Percentiles rank a stretch among this genome's conserved stretches.
Evolutionary conservation across 2,888 invertebrate genomes (phyloP).

Genomic region (Torymus texanus): DNA sequence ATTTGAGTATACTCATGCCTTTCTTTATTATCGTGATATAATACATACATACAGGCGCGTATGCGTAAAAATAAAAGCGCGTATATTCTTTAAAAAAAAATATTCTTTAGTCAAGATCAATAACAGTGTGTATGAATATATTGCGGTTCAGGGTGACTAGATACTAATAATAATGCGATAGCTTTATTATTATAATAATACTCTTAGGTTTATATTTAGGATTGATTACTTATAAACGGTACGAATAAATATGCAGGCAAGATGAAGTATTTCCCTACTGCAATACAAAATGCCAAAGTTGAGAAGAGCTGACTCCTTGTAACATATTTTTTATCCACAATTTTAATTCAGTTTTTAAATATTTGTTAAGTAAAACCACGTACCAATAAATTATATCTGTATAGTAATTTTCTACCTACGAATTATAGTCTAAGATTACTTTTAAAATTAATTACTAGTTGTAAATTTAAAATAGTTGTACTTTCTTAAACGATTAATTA

Average conservation of each 20-base stretch:
- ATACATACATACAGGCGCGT: conserved; percentile 56
- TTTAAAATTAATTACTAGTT: conserved; percentile 56
- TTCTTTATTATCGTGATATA: conserved; percentile 53
- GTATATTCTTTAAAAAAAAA: conserved; percentile 60
- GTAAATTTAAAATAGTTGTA: conserved; percentile 53
- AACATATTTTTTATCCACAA: conserved; percentile 61
- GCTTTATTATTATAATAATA: conserved; percentile 60
- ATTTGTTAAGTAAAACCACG: conserved; percentile 47
- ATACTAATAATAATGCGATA: conserved; percentile 53
- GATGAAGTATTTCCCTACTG: conserved; percentile 63
- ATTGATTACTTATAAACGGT: conserved; percentile 59
- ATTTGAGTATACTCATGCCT: conserved; percentile 59
- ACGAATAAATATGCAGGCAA: conserved; percentile 60
- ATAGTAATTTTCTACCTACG: conserved; percentile 61
- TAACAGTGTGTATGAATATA: conserved; percentile 48
- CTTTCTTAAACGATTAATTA: conserved; percentile 44
- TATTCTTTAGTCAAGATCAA: conserved; percentile 45
- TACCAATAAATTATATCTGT: conserved; percentile 60
- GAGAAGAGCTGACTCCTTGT: conserved; percentile 62
- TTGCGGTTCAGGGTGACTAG: conserved; percentile 49
- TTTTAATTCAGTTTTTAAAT: conserved; percentile 56
- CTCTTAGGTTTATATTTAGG: conserved; percentile 59
- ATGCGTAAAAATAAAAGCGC: conserved; percentile 53
- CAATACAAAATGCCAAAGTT: conserved; percentile 71
- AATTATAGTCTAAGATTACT: conserved; percentile 57